Evolutionary conservation across 37 sponge, comb jelly and placozoan genomes (phyloP).

Genomic region (Aplysina aerophoba): DNA sequence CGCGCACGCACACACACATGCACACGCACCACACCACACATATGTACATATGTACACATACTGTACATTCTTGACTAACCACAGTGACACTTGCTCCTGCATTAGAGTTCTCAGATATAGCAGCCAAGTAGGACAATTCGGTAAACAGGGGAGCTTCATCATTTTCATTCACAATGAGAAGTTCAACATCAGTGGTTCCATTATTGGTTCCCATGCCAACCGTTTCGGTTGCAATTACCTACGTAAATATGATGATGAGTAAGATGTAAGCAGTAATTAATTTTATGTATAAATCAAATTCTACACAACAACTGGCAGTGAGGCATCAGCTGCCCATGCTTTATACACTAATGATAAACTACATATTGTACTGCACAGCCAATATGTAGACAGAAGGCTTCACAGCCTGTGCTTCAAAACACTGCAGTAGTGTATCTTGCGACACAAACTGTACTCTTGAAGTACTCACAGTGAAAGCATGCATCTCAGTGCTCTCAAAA

Average conservation of each 20-base stretch:
- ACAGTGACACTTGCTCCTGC: background rate
- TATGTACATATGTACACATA: too few species aligned
- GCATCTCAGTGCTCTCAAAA: background rate
- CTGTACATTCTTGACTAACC: background rate
- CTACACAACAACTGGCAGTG: too few species aligned
- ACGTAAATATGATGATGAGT: background rate
- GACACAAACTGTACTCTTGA: too few species aligned
- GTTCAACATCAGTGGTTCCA: conserved; percentile 12
- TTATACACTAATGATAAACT: too few species aligned
- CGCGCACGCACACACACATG: too few species aligned
- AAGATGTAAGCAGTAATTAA: background rate
- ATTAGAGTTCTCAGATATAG: background rate
- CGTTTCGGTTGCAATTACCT: conserved; percentile 16
- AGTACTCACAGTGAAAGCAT: background rate
- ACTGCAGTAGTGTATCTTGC: too few species aligned
- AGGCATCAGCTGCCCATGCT: too few species aligned
- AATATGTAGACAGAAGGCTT: too few species aligned
- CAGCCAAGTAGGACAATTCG: too few species aligned
- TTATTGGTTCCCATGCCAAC: background rate
- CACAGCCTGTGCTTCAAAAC: too few species aligned
- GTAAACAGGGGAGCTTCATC: conserved; percentile 17
- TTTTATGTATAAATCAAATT: too few species aligned
- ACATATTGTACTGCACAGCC: too few species aligned
- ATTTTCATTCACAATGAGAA: background rate
- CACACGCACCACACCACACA: background rate